Conservation (phyloP, 2,113 vertebrate genomes). For the Okapia johnstoni region DNA sequence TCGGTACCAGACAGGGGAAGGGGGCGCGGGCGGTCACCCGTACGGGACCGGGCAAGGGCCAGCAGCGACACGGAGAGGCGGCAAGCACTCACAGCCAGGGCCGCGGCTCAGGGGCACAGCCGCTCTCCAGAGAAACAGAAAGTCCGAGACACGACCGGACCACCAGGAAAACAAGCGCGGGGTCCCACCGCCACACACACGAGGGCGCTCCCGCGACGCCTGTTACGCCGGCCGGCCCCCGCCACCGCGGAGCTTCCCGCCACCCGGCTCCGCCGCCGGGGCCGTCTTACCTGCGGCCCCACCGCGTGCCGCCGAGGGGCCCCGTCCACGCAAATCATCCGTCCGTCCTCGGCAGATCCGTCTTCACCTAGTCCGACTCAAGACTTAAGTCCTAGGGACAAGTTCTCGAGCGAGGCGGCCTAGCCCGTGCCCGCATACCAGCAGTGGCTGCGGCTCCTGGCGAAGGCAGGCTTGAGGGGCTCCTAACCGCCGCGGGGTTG, state of each 20-base stretch:
- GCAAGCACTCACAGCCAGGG: not conserved
- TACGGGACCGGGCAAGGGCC: not conserved
- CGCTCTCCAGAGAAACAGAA: not conserved
- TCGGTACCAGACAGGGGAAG: not conserved
- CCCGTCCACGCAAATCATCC: not conserved
- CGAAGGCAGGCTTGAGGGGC: not conserved
- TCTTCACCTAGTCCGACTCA: not conserved
- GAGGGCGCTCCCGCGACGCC: not conserved
- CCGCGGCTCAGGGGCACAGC: not conserved
- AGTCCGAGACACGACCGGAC: not conserved
- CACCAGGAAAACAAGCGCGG: not conserved
- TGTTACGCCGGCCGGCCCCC: too few relatives aligned
- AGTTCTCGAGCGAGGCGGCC: not conserved
- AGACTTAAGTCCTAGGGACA: not conserved
- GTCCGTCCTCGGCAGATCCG: not conserved
- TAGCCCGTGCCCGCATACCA: not conserved
- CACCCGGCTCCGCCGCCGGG: not conserved
- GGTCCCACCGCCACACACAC: not conserved
- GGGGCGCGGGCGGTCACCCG: not conserved
- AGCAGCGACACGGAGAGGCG: not conserved
- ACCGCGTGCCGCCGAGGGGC: not conserved
- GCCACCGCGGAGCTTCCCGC: too few relatives aligned
- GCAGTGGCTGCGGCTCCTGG: not conserved
- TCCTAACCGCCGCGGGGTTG: too few relatives aligned
- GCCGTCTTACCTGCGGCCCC: not conserved